Base-by-base conservation (phyloP, 2,797 vertebrate genomes). In the Amblyopsis hoosieri region DNA sequence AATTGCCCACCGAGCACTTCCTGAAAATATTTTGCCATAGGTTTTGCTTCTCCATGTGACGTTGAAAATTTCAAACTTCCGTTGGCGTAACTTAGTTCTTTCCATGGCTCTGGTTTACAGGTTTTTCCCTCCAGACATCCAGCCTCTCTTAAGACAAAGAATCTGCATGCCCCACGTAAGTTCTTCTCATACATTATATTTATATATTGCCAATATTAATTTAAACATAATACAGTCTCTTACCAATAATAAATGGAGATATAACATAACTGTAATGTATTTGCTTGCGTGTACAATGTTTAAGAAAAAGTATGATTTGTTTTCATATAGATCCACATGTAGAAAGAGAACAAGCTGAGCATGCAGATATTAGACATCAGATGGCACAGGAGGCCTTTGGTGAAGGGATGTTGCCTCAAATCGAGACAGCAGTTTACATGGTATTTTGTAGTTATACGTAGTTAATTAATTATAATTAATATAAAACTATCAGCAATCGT, bases 371-470 rank as follows among this genome's bases (percentile, higher is more conserved):
- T 70, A 76, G 93, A 66, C 76, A 72, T 62, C 93, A 84, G 74
- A 52, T 93, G 82, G 96, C 94, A 23, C 62, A 9, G 54, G 92
- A 98, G 68, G 70, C 62, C 5, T 99, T 98, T 79, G 95, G 96
- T 57, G 60, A 85, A 15, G 93, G 90, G 48, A 57, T 67, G 50
- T 87, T 93, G 57, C 96, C 96, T 54, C 91, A 93, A 57, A 79
- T 99, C 0, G 94, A 99, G 76, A 92, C 90, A 54, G 96, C 94
- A 33, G 83, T 91, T 48, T 94, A 93, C 64, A 92, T 85, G 91
- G 93, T 93, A 76, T 2, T 29, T 45, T 13, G 42, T 9, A 45
- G 57, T 13, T 56, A 53, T 23, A 53, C 6, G 7, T 17, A 19
- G 29, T 49, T 4, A 12, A 2, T 19, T 11, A 23, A 15, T 4